Evolutionary conservation across 2,888 invertebrate species (phyloP), one percentile per base, ranked within the genome.

Genomic region (Nomada lathburiana): DNA sequence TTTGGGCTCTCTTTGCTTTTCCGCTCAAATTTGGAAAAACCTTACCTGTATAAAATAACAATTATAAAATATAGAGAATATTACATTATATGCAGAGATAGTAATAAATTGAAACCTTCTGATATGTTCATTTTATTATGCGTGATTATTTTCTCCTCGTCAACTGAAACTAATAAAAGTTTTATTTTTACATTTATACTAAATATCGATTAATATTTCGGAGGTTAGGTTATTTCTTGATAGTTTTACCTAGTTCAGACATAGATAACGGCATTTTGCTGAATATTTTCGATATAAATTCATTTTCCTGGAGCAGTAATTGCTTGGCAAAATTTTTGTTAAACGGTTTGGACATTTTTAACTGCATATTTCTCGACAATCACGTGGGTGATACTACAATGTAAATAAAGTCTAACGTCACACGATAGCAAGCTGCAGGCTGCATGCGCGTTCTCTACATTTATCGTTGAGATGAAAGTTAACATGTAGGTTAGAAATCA

Each of bases 251-350:
- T 92, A 93, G 93, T 87, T 93, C 93, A 79, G 94, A 94, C 53
- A 93, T 89, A 11, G 96, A 95, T 81, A 96, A 91, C 47, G 95
- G 94, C 90, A 95, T 93, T 74, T 94, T 94, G 7, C 95, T 95
- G 89, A 96, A 95, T 65, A 96, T 93, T 89, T 95, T 94, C 84
- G 95, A 95, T 74, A 96, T 93, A 89, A 95, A 96, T 88, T 94
- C 94, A 74, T 95, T 94, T 92, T 96, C 96, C 80, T 94, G 94
- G 65, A 92, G 90, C 63, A 96, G 89, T 84, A 92, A 94, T 92
- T 93, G 94, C 93, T 93, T 94, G 5, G 93, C 89, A 76, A 90
- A 83, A 79, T 93, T 94, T 13, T 82, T 64, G 82, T 94, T 92
- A 84, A 94, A 94, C 47, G 84, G 68, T 53, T 91, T 90, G 71